A percentile compares a stretch with the other conserved stretches of the same genome.
Conservation (phyloP, 2,888 invertebrate species). For the Saturnia japonica region DNA sequence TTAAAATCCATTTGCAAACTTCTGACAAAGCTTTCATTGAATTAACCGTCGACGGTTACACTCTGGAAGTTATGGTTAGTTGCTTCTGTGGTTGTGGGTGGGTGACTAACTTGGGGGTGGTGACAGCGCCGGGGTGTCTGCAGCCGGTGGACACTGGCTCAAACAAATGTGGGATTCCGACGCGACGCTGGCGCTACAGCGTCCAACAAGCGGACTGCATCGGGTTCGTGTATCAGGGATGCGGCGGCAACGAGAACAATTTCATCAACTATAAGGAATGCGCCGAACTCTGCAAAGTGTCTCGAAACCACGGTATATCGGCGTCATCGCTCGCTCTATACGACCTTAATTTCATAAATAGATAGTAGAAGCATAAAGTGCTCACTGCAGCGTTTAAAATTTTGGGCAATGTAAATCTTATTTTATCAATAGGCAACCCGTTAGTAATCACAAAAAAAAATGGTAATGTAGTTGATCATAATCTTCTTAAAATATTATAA, state of each 20-base stretch:
- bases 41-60: not conserved
- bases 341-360: slow-evolving; percentile 1
- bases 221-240: slow-evolving; percentile 92
- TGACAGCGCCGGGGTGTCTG: slow-evolving; percentile 62
- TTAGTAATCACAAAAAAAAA: too few relatives aligned
- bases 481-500: too few relatives aligned
- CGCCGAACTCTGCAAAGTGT: slow-evolving; percentile 56
- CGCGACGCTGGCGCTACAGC: slow-evolving; percentile 89
- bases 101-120: slow-evolving; percentile 40
- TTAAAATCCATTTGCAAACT: not conserved
- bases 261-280: slow-evolving; percentile 89
- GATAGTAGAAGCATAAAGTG: not conserved
- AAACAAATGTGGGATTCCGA: slow-evolving; percentile 46
- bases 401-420: not conserved
- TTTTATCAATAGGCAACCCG: not conserved
- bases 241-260: slow-evolving; percentile 93
- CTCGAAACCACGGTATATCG: slow-evolving; percentile 37
- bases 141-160: slow-evolving; percentile 50
- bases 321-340: slow-evolving; percentile 25
- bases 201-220: slow-evolving; percentile 86
- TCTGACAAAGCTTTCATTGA: not conserved
- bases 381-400: not conserved
- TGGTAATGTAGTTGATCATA: too few relatives aligned
- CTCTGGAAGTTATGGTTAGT: not conserved
- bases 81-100: slow-evolving; percentile 5